These are phyloP conservation scores for Micrasema minimum DNA, from an alignment of 1,140 invertebrate genomes.

Conservation along the genomic window DNA sequence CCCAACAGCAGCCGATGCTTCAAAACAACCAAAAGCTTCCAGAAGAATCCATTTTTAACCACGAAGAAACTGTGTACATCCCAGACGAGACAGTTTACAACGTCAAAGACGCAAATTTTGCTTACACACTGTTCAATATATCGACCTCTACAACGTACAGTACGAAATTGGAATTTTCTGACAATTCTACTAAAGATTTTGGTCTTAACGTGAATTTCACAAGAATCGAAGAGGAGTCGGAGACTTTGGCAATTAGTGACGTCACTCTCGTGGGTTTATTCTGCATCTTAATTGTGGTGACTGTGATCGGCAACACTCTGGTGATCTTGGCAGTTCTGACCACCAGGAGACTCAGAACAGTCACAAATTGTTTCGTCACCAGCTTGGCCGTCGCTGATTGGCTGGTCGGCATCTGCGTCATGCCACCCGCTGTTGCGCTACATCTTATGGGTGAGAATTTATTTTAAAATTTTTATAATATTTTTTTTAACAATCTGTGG, in stretches of 20 bases:
- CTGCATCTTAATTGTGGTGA: slow-evolving; percentile 71
- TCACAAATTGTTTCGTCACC: slow-evolving; percentile 96
- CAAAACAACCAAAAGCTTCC: slow-evolving; percentile 6
- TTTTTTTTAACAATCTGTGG: background rate
- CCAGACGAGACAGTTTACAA: slow-evolving; percentile 10
- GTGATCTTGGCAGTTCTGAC: slow-evolving; percentile 92
- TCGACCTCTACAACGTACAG: slow-evolving; percentile 6
- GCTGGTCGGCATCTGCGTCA: slow-evolving; percentile 91
- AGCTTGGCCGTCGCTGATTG: slow-evolving; percentile 92
- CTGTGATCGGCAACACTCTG: slow-evolving; percentile 85
- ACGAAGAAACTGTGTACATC: slow-evolving; percentile 1
- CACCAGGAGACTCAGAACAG: slow-evolving; percentile 88
- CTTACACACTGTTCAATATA: slow-evolving; percentile 4
- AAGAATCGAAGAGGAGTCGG: background rate
- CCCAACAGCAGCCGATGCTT: background rate
- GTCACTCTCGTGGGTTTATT: slow-evolving; percentile 64
- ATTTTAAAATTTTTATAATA: slow-evolving; percentile 46
- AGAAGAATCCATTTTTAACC: too few species aligned
- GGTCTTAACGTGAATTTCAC: slow-evolving; percentile 9
- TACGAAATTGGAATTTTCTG: slow-evolving; percentile 1
- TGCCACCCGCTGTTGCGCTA: slow-evolving; percentile 90
- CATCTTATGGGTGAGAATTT: slow-evolving; percentile 74
- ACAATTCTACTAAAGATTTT: slow-evolving; percentile 17
- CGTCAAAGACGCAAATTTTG: background rate
- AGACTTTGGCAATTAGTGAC: slow-evolving; percentile 54